A percentile compares a stretch with the other conserved stretches of the same genome.
Conservation (phyloP, 2,888 invertebrate genomes). For the Clunio marinus region DNA sequence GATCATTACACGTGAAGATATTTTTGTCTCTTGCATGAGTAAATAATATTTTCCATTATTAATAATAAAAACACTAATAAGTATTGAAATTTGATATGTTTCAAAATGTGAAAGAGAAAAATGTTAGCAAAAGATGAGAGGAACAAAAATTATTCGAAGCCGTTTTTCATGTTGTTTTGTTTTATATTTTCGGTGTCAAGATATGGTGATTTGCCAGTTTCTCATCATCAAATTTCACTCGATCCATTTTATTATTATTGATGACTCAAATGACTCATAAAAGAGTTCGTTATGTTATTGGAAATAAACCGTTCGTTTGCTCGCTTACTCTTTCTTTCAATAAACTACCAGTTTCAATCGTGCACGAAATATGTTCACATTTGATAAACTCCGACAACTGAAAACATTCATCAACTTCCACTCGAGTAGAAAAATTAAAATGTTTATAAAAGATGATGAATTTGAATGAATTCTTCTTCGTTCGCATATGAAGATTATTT, state of each 20-base stretch:
- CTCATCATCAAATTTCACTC: constrained; percentile 26
- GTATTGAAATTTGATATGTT: constrained; percentile 34
- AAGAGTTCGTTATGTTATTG: too few species aligned
- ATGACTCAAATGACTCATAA: constrained; percentile 20
- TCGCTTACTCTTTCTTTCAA: neutral
- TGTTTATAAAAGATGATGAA: neutral
- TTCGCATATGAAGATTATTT: neutral
- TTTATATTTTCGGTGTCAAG: neutral
- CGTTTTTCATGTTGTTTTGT: neutral
- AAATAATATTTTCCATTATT: neutral
- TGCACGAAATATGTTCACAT: neutral
- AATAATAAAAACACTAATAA: constrained; percentile 27
- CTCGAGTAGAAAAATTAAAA: too few species aligned
- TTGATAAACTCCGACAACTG: neutral
- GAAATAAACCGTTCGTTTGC: constrained; percentile 16
- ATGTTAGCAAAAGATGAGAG: neutral
- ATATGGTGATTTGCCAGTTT: constrained; percentile 6
- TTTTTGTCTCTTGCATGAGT: neutral
- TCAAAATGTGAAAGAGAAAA: constrained; percentile 17
- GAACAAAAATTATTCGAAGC: neutral
- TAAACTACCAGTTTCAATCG: constrained; percentile 5
- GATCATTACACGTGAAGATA: too few species aligned
- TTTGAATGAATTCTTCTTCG: neutral
- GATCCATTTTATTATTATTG: constrained; percentile 3
- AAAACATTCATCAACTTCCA: neutral